Percentiles rank a stretch among this genome's conserved stretches.
These are phyloP conservation scores for Troides aeacus DNA, from an alignment of 2,888 invertebrate species.

Conservation along the genomic window DNA sequence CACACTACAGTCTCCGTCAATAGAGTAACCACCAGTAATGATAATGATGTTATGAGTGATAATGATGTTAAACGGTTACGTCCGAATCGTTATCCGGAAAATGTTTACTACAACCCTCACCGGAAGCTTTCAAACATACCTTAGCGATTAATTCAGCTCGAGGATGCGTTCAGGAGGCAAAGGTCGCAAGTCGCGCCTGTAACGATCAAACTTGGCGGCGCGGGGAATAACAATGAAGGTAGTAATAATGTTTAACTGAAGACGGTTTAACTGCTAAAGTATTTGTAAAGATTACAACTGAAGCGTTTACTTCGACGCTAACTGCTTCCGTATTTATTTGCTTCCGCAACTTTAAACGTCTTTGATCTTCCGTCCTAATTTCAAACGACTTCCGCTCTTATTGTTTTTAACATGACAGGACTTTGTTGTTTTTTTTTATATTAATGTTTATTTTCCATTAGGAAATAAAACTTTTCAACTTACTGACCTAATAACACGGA, in stretches of 20 bases:
- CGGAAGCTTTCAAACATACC: not conserved
- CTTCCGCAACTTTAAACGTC: constrained; percentile 5
- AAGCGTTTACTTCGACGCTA: constrained; percentile 13
- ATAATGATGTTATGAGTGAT: too few relatives aligned
- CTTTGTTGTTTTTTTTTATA: not conserved
- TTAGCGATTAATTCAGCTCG: not conserved
- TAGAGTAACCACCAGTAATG: too few relatives aligned
- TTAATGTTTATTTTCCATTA: too few relatives aligned
- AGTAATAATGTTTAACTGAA: constrained; percentile 30
- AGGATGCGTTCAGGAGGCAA: constrained; percentile 16
- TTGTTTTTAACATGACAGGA: constrained; percentile 1
- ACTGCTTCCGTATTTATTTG: constrained; percentile 25
- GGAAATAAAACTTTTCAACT: too few relatives aligned
- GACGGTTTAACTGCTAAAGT: constrained; percentile 25
- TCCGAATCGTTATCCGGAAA: too few relatives aligned
- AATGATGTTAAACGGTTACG: too few relatives aligned
- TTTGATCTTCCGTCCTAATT: constrained; percentile 19
- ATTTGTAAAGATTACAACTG: constrained; percentile 26
- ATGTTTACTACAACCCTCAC: too few relatives aligned
- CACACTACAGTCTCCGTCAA: too few relatives aligned
- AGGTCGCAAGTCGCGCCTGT: constrained; percentile 27
- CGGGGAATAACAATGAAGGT: constrained; percentile 31
- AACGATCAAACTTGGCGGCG: constrained; percentile 37
- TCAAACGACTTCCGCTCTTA: constrained; percentile 5
- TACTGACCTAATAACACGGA: too few relatives aligned